Evolutionary conservation across 2,797 vertebrate species (phyloP).

Genomic region (Sebastes kiyomatsui): DNA sequence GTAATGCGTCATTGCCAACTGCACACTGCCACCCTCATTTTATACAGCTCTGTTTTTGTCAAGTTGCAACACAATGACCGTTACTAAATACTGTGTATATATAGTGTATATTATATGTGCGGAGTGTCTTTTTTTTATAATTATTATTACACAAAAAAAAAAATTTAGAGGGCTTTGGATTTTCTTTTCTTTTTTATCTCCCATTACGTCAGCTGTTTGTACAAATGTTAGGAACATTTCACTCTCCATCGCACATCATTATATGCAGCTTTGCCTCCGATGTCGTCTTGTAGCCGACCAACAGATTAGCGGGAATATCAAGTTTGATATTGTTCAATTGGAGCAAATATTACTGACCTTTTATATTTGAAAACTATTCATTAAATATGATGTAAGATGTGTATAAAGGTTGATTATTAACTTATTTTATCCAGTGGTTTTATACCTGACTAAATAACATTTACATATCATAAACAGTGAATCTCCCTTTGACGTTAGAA

Average conservation of each 20-base stretch:
- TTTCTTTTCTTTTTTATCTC: slow-evolving; percentile 47
- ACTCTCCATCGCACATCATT: slow-evolving; percentile 35
- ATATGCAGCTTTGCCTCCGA: slow-evolving; percentile 43
- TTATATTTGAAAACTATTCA: slow-evolving; percentile 78
- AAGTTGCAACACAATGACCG: slow-evolving; percentile 73
- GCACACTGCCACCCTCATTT: slow-evolving; percentile 77
- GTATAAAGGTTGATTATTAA: slow-evolving; percentile 78
- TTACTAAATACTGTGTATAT: slow-evolving; percentile 81
- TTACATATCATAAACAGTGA: slow-evolving; percentile 46
- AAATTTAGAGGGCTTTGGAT: slow-evolving; percentile 51
- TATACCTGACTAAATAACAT: slow-evolving; percentile 65
- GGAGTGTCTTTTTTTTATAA: slow-evolving; percentile 71
- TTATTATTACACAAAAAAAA: slow-evolving; percentile 64
- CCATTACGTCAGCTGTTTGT: slow-evolving; percentile 66
- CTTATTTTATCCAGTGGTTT: slow-evolving; percentile 76
- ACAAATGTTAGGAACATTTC: slow-evolving; percentile 40
- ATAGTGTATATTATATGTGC: slow-evolving; percentile 76
- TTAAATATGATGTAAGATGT: slow-evolving; percentile 81
- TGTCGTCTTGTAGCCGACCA: slow-evolving; percentile 60
- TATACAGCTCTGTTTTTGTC: slow-evolving; percentile 71
- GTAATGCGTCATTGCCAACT: slow-evolving; percentile 77
- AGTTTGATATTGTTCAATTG: slow-evolving; percentile 68
- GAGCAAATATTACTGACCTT: slow-evolving; percentile 76
- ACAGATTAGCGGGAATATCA: slow-evolving; percentile 58
- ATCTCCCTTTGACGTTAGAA: slow-evolving; percentile 20